Evolutionary conservation across 2,113 vertebrate species (phyloP).

Genomic region (Sorex araneus): DNA sequence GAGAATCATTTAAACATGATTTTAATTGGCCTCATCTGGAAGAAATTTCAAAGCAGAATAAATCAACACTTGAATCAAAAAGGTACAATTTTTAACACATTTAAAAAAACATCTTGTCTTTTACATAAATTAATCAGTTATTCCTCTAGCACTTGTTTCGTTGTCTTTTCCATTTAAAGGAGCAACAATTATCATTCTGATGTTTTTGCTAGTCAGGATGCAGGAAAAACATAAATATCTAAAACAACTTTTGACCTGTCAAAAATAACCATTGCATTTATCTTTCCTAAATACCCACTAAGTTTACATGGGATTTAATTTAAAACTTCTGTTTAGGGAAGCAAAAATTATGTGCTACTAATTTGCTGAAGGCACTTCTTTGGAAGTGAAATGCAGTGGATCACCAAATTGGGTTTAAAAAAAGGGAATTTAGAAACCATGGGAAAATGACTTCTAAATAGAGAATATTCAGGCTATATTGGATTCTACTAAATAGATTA

Average conservation of each 20-base stretch:
- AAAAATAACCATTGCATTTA: constrained; percentile 39
- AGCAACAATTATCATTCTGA: not conserved
- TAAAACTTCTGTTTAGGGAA: not conserved
- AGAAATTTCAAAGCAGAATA: constrained; percentile 55
- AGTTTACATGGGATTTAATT: constrained; percentile 6
- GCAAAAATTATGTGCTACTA: not conserved
- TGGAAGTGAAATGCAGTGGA: not conserved
- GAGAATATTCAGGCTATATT: not conserved
- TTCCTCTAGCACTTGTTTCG: not conserved
- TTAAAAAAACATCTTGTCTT: not conserved
- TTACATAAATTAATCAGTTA: constrained; percentile 23
- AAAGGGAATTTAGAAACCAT: not conserved
- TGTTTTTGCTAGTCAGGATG: constrained; percentile 33
- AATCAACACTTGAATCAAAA: constrained; percentile 26
- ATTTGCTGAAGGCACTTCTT: not conserved
- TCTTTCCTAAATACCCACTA: not conserved
- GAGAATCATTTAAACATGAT: constrained; percentile 11
- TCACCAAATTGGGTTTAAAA: not conserved
- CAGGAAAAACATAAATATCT: constrained; percentile 39
- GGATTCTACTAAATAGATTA: not conserved
- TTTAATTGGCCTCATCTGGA: not conserved
- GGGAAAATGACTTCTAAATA: not conserved
- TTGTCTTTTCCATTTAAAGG: constrained; percentile 8
- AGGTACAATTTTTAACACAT: constrained; percentile 12
- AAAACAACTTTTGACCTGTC: constrained; percentile 30